These are phyloP conservation scores for Dynastes hyllus DNA, from an alignment of 2,888 invertebrate genomes.

Conservation along the genomic window DNA sequence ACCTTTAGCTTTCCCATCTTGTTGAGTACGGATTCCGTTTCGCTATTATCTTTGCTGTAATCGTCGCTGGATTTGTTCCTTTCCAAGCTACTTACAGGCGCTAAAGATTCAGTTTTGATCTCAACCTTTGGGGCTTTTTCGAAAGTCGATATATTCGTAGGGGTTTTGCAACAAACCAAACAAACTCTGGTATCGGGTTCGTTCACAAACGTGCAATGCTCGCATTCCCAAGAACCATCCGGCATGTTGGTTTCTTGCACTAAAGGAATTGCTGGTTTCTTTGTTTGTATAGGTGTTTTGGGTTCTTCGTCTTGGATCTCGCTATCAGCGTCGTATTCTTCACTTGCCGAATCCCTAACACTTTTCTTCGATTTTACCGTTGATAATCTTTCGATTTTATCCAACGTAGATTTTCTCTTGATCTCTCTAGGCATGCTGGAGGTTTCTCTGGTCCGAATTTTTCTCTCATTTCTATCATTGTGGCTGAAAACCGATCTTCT, in stretches of 20 bases:
- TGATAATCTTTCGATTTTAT: conserved; percentile 55
- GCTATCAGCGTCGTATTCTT: conserved; percentile 63
- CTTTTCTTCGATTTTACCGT: conserved; percentile 59
- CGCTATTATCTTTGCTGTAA: conserved; percentile 68
- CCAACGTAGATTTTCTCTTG: conserved; percentile 55
- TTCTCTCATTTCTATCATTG: conserved; percentile 61
- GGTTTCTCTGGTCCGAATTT: conserved; percentile 61
- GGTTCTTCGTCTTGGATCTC: conserved; percentile 60
- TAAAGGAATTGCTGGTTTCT: neutral
- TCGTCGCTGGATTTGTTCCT: conserved; percentile 66
- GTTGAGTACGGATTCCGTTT: conserved; percentile 68
- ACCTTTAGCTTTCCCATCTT: conserved; percentile 66
- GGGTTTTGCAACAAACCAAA: conserved; percentile 90
- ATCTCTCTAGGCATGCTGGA: conserved; percentile 66
- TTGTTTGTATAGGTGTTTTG: conserved; percentile 10
- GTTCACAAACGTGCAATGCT: conserved; percentile 93
- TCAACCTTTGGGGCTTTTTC: conserved; percentile 39
- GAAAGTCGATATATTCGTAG: conserved; percentile 55
- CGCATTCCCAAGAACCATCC: conserved; percentile 85
- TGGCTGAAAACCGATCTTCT: conserved; percentile 68
- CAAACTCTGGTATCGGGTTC: conserved; percentile 86
- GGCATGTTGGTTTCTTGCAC: conserved; percentile 71
- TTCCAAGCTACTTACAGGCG: conserved; percentile 50
- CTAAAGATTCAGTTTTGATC: conserved; percentile 32
- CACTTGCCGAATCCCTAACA: conserved; percentile 62